Base-by-base conservation (phyloP, 2,797 vertebrate species). In the Lutjanus campechanus region DNA sequence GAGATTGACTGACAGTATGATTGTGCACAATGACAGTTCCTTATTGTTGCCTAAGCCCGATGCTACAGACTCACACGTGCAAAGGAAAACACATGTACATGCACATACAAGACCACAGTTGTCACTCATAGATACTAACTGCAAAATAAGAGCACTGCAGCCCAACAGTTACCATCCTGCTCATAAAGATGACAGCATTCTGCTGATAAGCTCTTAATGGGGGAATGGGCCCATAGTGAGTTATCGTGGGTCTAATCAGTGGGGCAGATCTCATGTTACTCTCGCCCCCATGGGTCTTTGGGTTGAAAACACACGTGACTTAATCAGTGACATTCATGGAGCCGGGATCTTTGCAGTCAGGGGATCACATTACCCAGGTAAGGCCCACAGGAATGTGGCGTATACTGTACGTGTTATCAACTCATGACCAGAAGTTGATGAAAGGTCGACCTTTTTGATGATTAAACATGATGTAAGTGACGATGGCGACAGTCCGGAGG, bases 351-450 rank as follows among this genome's bases (percentile, higher is more conserved):
- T 63, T 76, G 60, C 86, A 87, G 83, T 77, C 58, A 56, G 22
- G 41, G 81, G 87, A 91, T 94, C 85, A 66, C 62, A 76, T 94
- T 94, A 90, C 90, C n/a, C 88, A 92, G 87, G 89, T 90, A 88
- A 89, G 89, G 85, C 82, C 61, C 64, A 3, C 0, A 91, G 89
- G 92, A 93, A 93, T 93, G 91, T 63, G 29, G 55, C 59, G 8
- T 77, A 62, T 66, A 82, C 82, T 79, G 87, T 84, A 89, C 78
- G 59, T 36, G 79, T 89, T 91, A 91, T 93, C 89, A 81, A 85
- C 87, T 79, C 76, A 53, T 56, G 85, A 88, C 81, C 85, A 51
- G 85, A n/a, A 82, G 80, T 58, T 8, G 90, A 88, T 89, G 92
- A 93, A 90, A 94, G 87, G 80, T 79, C 71, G 84, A 92, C 89